These are phyloP conservation scores for Drosophila subsilvestris DNA, from an alignment of 2,888 invertebrate species.

Conservation along the genomic window DNA sequence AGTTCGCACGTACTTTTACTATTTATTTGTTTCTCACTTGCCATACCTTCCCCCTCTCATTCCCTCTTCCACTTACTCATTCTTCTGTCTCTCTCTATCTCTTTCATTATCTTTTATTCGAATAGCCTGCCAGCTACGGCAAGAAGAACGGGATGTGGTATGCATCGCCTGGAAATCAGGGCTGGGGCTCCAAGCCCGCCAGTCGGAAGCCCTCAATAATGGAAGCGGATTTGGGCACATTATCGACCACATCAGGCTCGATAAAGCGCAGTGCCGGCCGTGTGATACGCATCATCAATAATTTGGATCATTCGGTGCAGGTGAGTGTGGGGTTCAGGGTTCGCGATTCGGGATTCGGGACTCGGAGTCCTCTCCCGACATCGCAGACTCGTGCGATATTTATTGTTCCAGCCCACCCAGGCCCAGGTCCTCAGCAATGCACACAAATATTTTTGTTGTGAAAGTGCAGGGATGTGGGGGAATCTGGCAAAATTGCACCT, in stretches of 20 bases:
- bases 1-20: constrained; percentile 49
- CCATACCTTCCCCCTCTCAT: constrained; percentile 4
- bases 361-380: background rate
- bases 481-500: constrained; percentile 6
- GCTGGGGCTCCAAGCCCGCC: constrained; percentile 88
- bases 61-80: constrained; percentile 2
- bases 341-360: background rate
- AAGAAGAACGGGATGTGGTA: constrained; percentile 96
- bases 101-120: constrained; percentile 22
- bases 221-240: constrained; percentile 89
- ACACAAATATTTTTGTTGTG: constrained; percentile 39
- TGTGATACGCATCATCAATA: constrained; percentile 96
- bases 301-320: constrained; percentile 95
- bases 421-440: constrained; percentile 36
- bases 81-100: constrained; percentile 14
- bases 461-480: background rate
- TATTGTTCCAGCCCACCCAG: constrained; percentile 45
- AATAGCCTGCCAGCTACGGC: constrained; percentile 94
- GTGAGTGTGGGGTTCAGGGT: constrained; percentile 84
- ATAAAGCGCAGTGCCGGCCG: constrained; percentile 92
- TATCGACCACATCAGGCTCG: constrained; percentile 86
- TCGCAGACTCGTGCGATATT: constrained; percentile 36
- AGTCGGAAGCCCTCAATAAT: constrained; percentile 93
- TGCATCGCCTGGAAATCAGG: constrained; percentile 86
- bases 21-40: constrained; percentile 47